Conservation (phyloP, 35 echinoderm and acorn worm genomes). For the Hemicentrotus pulcherrimus region DNA sequence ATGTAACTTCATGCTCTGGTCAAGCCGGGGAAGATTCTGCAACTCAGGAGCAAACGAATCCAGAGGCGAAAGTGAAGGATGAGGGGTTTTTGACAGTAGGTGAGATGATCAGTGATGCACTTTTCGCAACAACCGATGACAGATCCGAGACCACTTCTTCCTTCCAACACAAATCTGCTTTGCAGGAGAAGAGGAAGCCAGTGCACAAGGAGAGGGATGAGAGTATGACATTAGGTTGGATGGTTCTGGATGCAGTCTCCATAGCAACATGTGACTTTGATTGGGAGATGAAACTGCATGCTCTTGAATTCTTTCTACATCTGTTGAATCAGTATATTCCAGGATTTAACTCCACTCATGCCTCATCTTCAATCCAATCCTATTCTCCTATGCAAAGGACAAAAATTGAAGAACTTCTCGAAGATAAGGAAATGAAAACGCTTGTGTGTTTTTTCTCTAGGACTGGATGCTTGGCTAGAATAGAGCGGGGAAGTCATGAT, state of each 20-base stretch:
- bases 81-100: not conserved
- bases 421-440: not conserved
- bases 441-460: not conserved
- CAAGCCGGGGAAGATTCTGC: no score
- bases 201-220: not conserved
- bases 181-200: no score
- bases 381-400: not conserved
- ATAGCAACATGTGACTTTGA: constrained; percentile 23
- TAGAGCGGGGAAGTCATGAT: not conserved
- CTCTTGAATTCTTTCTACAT: not conserved
- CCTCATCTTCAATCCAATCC: not conserved
- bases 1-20: not conserved
- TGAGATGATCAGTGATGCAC: not conserved
- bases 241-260: constrained; percentile 39
- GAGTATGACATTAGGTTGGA: not conserved
- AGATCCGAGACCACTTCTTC: no score
- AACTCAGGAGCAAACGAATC: not conserved
- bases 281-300: constrained; percentile 20
- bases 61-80: not conserved
- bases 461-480: not conserved
- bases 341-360: not conserved
- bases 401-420: not conserved
- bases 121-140: no score
- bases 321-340: not conserved
- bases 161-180: no score